Evolutionary conservation across 2,797 vertebrate genomes (phyloP).

Genomic region (Cephalopachus bancanus): DNA sequence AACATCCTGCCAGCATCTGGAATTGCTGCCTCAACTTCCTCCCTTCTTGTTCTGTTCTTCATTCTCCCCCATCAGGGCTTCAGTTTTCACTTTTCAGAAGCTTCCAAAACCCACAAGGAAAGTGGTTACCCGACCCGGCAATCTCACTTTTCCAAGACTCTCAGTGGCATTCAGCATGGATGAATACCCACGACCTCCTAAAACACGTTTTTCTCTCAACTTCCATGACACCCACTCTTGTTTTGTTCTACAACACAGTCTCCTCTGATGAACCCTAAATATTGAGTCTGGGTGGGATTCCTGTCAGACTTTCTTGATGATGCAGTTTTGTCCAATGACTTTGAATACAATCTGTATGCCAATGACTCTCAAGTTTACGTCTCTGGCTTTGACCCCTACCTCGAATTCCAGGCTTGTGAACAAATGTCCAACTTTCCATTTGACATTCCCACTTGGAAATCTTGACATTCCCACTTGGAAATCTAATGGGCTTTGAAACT

Average conservation of each 20-base stretch:
- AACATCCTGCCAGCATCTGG: neutral
- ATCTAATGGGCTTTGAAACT: neutral
- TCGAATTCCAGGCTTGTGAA: neutral
- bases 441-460: neutral
- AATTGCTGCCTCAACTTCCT: neutral
- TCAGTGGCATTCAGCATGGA: neutral
- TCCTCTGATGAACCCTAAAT: neutral
- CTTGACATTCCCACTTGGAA: neutral
- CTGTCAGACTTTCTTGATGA: neutral
- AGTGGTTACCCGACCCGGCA: no score
- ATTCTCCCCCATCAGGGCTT: neutral
- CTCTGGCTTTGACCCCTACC: neutral
- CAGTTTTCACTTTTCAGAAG: neutral
- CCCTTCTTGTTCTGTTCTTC: rapidly evolving
- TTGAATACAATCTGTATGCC: neutral
- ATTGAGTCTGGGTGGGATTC: neutral
- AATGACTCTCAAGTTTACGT: neutral
- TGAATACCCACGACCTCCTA: neutral
- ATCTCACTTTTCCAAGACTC: neutral
- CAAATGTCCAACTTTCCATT: neutral
- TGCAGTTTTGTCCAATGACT: neutral
- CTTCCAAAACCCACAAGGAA: neutral
- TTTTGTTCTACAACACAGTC: neutral
- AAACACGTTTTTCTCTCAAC: neutral
- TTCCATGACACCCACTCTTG: neutral